These are phyloP conservation scores for Diadegma fenestrale DNA, from an alignment of 2,888 invertebrate genomes.

Conservation along the genomic window DNA sequence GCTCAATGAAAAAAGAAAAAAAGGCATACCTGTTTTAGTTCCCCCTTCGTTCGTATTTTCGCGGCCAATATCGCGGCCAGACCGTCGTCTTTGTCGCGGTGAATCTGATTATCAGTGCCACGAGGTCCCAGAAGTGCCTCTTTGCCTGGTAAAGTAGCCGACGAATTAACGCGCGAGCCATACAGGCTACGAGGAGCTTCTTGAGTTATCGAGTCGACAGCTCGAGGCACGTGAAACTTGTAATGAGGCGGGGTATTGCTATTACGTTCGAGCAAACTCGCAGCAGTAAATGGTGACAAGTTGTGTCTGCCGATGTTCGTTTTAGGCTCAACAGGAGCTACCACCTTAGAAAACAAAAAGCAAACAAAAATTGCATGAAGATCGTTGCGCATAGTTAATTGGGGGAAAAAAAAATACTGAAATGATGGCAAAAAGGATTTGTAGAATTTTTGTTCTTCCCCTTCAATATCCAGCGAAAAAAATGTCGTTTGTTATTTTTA, in stretches of 20 bases:
- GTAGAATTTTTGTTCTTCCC: not conserved
- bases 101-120: slow-evolving; percentile 81
- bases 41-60: slow-evolving; percentile 94
- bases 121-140: slow-evolving; percentile 80
- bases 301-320: slow-evolving; percentile 86
- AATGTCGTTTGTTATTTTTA: no score
- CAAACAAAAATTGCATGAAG: not conserved
- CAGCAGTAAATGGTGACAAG: slow-evolving; percentile 87
- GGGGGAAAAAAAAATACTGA: not conserved
- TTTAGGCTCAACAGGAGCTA: slow-evolving; percentile 84
- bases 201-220: slow-evolving; percentile 88
- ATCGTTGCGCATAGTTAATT: not conserved
- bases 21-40: slow-evolving; percentile 87
- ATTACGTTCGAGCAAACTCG: slow-evolving; percentile 85
- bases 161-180: slow-evolving; percentile 79
- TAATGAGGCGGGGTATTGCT: slow-evolving; percentile 86
- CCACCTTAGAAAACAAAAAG: slow-evolving; percentile 75
- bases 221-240: slow-evolving; percentile 89
- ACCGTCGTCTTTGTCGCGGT: slow-evolving; percentile 85
- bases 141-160: slow-evolving; percentile 80
- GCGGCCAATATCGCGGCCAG: slow-evolving; percentile 89
- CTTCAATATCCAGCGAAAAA: not conserved
- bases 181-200: slow-evolving; percentile 81
- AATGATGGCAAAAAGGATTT: not conserved
- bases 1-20: not conserved